Conservation (phyloP, 2,113 vertebrate genomes). For the Vombatus ursinus region DNA sequence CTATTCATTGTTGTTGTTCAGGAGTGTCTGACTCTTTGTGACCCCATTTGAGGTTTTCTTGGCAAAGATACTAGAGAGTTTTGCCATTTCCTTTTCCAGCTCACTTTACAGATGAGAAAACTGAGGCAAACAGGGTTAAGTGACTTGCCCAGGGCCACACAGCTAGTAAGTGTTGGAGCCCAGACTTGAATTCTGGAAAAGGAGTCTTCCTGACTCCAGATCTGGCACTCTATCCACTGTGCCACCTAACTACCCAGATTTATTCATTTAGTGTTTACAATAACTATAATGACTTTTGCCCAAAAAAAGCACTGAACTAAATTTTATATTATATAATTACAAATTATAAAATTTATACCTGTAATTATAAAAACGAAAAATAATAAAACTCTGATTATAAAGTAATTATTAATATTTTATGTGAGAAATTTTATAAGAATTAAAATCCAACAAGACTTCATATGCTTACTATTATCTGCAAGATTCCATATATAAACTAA, state of each 20-base stretch:
- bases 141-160: not conserved
- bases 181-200: not conserved
- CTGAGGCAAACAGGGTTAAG: not conserved
- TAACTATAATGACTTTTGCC: not conserved
- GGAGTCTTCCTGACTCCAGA: no score
- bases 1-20: not conserved
- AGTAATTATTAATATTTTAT: not conserved
- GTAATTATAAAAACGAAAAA: not conserved
- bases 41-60: not conserved
- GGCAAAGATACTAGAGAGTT: not conserved
- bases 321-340: not conserved
- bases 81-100: not conserved
- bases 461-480: not conserved
- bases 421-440: not conserved
- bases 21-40: not conserved
- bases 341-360: not conserved
- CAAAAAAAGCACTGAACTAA: not conserved
- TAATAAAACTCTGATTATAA: not conserved
- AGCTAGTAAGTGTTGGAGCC: not conserved
- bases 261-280: not conserved
- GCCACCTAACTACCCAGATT: not conserved
- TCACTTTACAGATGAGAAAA: not conserved
- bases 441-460: not conserved
- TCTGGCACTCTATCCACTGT: no score
- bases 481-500: not conserved